phyloP scores from a whole-genome alignment of 2,113 vertebrate species.

The Orthonyx spaldingii region DNA sequence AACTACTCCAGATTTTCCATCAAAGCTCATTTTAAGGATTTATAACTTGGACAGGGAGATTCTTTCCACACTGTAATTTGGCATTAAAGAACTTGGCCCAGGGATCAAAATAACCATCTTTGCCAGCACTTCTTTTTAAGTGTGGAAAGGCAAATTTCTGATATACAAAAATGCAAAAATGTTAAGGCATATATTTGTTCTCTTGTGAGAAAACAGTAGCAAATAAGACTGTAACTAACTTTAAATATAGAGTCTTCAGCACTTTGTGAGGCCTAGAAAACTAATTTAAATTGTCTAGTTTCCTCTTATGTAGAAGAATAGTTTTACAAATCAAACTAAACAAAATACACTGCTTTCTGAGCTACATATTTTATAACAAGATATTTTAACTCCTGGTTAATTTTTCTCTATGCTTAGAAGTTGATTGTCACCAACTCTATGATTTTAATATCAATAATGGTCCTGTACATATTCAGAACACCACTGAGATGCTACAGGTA shows the following conservation, averaged over 20 bases:
- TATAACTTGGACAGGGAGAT: conserved; percentile 24
- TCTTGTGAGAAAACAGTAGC: neutral
- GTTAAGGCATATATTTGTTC: neutral
- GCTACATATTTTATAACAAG: neutral
- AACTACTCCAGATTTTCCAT: conserved; percentile 48
- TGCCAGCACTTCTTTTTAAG: conserved; percentile 13
- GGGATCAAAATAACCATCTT: conserved; percentile 41
- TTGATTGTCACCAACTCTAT: neutral
- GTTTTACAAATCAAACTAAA: conserved; percentile 14
- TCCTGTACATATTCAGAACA: neutral
- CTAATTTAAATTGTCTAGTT: neutral
- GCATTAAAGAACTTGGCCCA: conserved; percentile 46
- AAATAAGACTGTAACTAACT: neutral
- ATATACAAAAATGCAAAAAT: conserved; percentile 15
- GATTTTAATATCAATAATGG: neutral
- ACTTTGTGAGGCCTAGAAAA: neutral
- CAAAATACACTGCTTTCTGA: neutral
- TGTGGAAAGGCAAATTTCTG: conserved; percentile 26
- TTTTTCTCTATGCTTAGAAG: neutral
- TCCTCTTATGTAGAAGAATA: neutral
- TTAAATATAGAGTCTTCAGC: neutral
- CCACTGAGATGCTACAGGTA: neutral
- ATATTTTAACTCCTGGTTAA: neutral
- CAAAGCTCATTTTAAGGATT: conserved; percentile 49
- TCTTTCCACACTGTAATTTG: conserved; percentile 48